Conservation (phyloP, 1,140 invertebrate species). For the Macrosteles quadrilineatus region DNA sequence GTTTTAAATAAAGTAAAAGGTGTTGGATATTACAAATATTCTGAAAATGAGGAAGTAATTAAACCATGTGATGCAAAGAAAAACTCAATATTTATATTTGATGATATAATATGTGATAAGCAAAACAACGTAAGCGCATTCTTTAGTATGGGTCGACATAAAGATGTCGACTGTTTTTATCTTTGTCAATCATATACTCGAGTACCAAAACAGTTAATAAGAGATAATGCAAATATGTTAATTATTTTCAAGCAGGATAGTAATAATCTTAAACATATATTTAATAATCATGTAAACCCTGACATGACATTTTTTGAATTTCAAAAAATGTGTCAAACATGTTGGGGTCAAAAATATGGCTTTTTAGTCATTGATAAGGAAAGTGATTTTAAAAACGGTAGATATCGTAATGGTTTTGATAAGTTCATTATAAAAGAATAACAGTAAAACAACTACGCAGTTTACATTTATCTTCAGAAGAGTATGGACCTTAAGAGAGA, state of each 20-base stretch:
- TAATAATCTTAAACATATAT: slow-evolving; percentile 22
- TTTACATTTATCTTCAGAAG: not conserved
- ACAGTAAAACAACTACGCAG: not conserved
- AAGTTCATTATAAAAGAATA: slow-evolving; percentile 29
- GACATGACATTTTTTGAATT: slow-evolving; percentile 27
- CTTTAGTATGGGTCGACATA: slow-evolving; percentile 50
- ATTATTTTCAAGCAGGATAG: slow-evolving; percentile 29
- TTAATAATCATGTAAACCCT: slow-evolving; percentile 15
- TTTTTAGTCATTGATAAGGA: slow-evolving; percentile 47
- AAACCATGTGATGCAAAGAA: slow-evolving; percentile 38
- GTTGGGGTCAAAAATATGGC: slow-evolving; percentile 37
- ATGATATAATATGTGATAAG: slow-evolving; percentile 49
- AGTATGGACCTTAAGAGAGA: not conserved
- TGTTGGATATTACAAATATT: slow-evolving; percentile 40
- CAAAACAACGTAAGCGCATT: slow-evolving; percentile 47
- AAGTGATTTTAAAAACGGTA: slow-evolving; percentile 40
- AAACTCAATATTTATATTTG: slow-evolving; percentile 50
- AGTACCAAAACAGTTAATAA: slow-evolving; percentile 49
- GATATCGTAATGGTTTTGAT: slow-evolving; percentile 46
- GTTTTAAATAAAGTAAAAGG: slow-evolving; percentile 39
- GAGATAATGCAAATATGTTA: slow-evolving; percentile 50
- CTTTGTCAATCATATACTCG: slow-evolving; percentile 48
- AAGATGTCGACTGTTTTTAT: slow-evolving; percentile 48
- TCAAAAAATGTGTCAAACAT: slow-evolving; percentile 9
- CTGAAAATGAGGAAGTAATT: slow-evolving; percentile 42